Conservation (phyloP, 2,888 invertebrate species). For the Lycocerus yunnanus region DNA sequence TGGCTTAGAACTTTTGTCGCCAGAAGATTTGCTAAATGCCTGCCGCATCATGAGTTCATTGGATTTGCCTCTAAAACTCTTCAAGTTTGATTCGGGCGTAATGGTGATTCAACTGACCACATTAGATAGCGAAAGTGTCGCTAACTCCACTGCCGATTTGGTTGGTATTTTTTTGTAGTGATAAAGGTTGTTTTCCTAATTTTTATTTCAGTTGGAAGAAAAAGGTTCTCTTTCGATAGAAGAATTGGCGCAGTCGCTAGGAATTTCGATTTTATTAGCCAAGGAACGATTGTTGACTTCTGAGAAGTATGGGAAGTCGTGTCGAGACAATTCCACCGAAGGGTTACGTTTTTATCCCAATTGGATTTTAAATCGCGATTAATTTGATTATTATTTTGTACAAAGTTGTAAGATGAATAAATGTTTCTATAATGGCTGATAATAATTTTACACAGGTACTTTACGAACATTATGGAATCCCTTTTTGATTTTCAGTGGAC, state of each 20-base stretch:
- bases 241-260: constrained; percentile 81
- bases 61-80: constrained; percentile 74
- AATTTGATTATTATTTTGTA: background rate
- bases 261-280: constrained; percentile 87
- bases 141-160: constrained; percentile 67
- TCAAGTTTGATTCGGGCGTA: constrained; percentile 93
- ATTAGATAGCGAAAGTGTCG: constrained; percentile 73
- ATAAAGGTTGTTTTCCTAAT: constrained; percentile 11
- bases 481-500: too few species aligned
- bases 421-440: background rate
- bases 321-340: constrained; percentile 94
- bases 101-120: constrained; percentile 86
- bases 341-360: constrained; percentile 95
- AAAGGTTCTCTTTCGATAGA: constrained; percentile 80
- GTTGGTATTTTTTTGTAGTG: constrained; percentile 51
- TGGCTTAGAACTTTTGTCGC: constrained; percentile 93
- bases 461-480: background rate
- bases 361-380: constrained; percentile 64
- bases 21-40: constrained; percentile 94
- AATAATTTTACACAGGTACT: background rate
- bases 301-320: constrained; percentile 84
- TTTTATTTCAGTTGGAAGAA: constrained; percentile 63
- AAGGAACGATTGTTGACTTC: constrained; percentile 86
- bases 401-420: background rate
- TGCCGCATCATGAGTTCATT: constrained; percentile 72